phyloP scores from a whole-genome alignment of 2,888 invertebrate genomes.

The Gnatocerus cornutus region DNA sequence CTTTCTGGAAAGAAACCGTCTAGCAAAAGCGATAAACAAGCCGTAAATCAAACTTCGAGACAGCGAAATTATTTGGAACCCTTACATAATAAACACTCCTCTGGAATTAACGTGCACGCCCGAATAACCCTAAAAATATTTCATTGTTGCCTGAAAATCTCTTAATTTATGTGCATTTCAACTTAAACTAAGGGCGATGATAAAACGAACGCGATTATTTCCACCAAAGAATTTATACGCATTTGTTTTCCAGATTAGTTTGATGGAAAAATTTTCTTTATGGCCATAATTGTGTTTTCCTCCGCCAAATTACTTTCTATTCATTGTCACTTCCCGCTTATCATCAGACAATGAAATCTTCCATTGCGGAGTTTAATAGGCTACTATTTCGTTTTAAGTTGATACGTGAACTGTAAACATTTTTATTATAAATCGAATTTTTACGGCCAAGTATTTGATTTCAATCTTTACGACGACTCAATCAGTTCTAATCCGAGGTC shows the following conservation, averaged over 20 bases:
- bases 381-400: slow-evolving; percentile 3
- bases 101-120: slow-evolving; percentile 29
- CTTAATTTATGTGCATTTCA: slow-evolving; percentile 37
- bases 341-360: slow-evolving; percentile 18
- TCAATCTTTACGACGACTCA: not conserved
- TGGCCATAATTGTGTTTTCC: slow-evolving; percentile 38
- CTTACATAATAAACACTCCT: slow-evolving; percentile 23
- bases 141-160: slow-evolving; percentile 30
- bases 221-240: slow-evolving; percentile 33
- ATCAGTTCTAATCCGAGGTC: slow-evolving; percentile 3
- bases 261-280: slow-evolving; percentile 40
- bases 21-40: slow-evolving; percentile 17
- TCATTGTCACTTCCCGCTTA: slow-evolving; percentile 7
- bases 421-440: slow-evolving; percentile 18
- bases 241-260: slow-evolving; percentile 40
- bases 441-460: slow-evolving; percentile 1
- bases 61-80: slow-evolving; percentile 19
- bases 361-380: slow-evolving; percentile 17
- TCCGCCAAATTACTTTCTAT: slow-evolving; percentile 27
- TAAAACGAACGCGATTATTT: slow-evolving; percentile 29
- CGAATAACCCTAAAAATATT: slow-evolving; percentile 30
- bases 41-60: slow-evolving; percentile 14
- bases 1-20: not conserved
- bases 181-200: slow-evolving; percentile 32
- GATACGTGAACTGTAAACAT: slow-evolving; percentile 4